Evolutionary conservation across 2,113 vertebrate genomes (phyloP), one percentile per base, ranked within the genome.

Genomic region (Colistium nudipinnis): DNA sequence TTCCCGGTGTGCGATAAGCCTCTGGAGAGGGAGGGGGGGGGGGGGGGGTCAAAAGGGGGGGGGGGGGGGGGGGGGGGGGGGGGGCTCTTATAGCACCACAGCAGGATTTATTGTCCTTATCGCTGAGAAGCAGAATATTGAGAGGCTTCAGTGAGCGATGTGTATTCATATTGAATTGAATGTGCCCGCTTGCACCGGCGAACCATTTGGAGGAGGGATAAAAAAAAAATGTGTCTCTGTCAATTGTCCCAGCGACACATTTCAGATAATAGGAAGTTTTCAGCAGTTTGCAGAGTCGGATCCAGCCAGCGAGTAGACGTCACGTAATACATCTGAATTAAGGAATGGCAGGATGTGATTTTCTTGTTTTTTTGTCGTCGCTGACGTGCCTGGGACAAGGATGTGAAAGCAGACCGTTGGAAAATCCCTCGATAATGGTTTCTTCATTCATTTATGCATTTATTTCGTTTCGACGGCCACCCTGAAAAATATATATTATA

Each of bases 151-250:
- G 36, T 78, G 71, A 69, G 22, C 55, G 53, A 7, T 43, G 16
- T 35, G 24, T 62, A 60, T 48, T 44, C 48, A 73, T 76, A 71
- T 39, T 56, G 61, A 70, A 78, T 71, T 61, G 66, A 60, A 83
- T 69, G 73, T 73, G 78, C 54, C 20, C 30, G 17, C 30, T 5
- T 4, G n/a, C n/a, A 62, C 30, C 16, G 30, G 44, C 48, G 31
- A 70, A 55, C 62, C 4, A 13, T 51, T 20, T 48, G 1, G 45
- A 4, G 27, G 66, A 51, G 11, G 12, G 61, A 47, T 19, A 39
- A 19, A 3, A 31, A 47, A 2, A 7, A 54, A 70, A 49, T 72
- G 7, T 67, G 65, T 35, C 44, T 54, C 54, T 56, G 48, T 73
- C 54, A 65, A 52, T 28, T 48, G 51, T 75, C 47, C 38, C 6